Evolutionary conservation across 2,113 vertebrate genomes (phyloP).

Genomic region (cat (Felis catus)): F.catus_Fca126_mat1.0 CM031412.1:34318001-34318500

Average conservation of each 20-base stretch:
- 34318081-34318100: background rate
- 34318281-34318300: background rate
- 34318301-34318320: background rate
- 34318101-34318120: background rate
- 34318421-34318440: background rate
- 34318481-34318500: background rate
- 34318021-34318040: background rate
- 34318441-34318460: background rate
- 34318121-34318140: background rate
- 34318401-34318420: background rate
- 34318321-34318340: background rate
- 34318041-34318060: background rate
- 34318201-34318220: background rate
- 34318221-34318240: background rate
- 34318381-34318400: background rate
- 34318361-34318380: background rate
- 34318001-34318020: background rate
- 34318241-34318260: background rate
- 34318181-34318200: background rate
- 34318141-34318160: background rate
- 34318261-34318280: background rate
- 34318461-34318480: background rate
- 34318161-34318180: background rate
- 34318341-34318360: background rate
- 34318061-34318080: background rate